Conservation (phyloP, 2,888 invertebrate genomes). For the Anorthoa munda region DNA sequence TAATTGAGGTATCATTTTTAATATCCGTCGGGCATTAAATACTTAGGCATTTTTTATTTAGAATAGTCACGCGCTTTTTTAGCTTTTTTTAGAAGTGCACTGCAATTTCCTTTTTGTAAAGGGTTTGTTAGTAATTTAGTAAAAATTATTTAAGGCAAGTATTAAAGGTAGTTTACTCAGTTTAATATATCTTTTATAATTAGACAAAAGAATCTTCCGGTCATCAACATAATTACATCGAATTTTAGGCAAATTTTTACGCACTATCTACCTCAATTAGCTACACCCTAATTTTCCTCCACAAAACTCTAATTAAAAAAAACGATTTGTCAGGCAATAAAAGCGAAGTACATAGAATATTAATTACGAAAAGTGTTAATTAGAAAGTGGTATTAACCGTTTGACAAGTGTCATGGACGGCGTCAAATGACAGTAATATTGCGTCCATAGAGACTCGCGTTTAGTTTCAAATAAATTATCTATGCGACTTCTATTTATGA, state of each 20-base stretch:
- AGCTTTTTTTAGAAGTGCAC: no score
- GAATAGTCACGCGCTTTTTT: no score
- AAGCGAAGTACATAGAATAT: constrained; percentile 51
- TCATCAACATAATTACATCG: no score
- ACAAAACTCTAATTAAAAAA: constrained; percentile 53
- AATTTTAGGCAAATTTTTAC: not conserved
- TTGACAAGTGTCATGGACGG: constrained; percentile 61
- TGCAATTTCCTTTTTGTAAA: no score
- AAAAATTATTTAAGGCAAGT: no score
- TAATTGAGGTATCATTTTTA: not conserved
- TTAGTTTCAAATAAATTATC: constrained; percentile 66
- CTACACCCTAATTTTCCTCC: constrained; percentile 49
- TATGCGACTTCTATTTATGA: constrained; percentile 38
- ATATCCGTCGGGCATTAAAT: not conserved
- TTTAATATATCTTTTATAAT: no score
- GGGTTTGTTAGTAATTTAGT: no score
- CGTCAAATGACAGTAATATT: constrained; percentile 52
- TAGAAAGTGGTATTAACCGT: constrained; percentile 53
- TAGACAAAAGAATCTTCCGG: no score
- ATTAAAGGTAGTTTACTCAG: no score
- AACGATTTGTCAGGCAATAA: constrained; percentile 70
- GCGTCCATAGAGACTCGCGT: constrained; percentile 47
- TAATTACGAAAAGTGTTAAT: constrained; percentile 67
- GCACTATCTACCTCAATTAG: constrained; percentile 53
- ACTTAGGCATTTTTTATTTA: not conserved